These are phyloP conservation scores for Amblyteles armatorius DNA, from an alignment of 2,888 invertebrate genomes.

Conservation along the genomic window DNA sequence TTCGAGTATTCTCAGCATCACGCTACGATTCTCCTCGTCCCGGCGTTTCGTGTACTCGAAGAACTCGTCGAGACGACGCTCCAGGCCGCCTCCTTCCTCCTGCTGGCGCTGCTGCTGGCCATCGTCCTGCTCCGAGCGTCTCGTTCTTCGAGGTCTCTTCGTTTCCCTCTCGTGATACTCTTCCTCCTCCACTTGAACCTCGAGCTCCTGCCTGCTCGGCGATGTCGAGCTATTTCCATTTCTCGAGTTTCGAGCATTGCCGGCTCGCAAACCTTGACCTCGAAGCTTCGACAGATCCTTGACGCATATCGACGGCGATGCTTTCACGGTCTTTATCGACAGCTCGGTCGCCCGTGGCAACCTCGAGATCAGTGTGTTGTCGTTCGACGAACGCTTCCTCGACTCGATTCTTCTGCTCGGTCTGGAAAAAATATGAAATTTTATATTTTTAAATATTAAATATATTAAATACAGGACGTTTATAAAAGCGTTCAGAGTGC, in stretches of 20 bases:
- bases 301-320: slow-evolving; percentile 63
- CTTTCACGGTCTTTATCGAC: slow-evolving; percentile 68
- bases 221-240: slow-evolving; percentile 48
- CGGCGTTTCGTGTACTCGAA: slow-evolving; percentile 77
- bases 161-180: slow-evolving; percentile 51
- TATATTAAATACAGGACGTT: no score
- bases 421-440: slow-evolving; percentile 33
- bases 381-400: slow-evolving; percentile 51
- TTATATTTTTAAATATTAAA: no score
- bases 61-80: slow-evolving; percentile 77
- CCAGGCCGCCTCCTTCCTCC: slow-evolving; percentile 60
- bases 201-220: slow-evolving; percentile 43
- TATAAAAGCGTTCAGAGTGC: background rate
- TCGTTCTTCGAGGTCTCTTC: slow-evolving; percentile 55
- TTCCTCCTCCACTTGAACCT: slow-evolving; percentile 42
- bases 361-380: slow-evolving; percentile 66
- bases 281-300: slow-evolving; percentile 69
- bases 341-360: slow-evolving; percentile 74
- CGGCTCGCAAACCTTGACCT: slow-evolving; percentile 20
- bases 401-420: slow-evolving; percentile 40
- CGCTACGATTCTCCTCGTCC: slow-evolving; percentile 77
- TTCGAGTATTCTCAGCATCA: slow-evolving; percentile 76
- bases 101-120: slow-evolving; percentile 19
- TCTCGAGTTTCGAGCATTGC: slow-evolving; percentile 62
- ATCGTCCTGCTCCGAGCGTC: slow-evolving; percentile 18